Evolutionary conservation across 2,797 vertebrate species (phyloP).

Genomic region (Phyllotis vaccarum): DNA sequence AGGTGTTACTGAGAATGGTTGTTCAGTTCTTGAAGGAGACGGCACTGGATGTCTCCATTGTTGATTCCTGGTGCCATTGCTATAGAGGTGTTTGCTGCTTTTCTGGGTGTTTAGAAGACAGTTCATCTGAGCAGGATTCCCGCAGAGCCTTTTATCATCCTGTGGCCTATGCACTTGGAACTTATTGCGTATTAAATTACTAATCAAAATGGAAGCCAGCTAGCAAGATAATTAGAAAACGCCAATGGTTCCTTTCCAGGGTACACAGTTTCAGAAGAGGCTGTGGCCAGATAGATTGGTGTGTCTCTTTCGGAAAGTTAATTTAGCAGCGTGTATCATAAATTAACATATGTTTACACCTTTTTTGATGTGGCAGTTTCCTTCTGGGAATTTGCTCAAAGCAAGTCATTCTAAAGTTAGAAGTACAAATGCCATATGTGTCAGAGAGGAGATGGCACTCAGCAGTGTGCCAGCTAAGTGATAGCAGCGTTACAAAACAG

Average conservation of each 20-base stretch:
- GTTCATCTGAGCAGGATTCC: not conserved
- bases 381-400: conserved; percentile 49
- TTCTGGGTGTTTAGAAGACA: not conserved
- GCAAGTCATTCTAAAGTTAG: conserved; percentile 41
- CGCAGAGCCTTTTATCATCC: not conserved
- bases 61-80: not conserved
- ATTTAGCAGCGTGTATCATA: conserved; percentile 10
- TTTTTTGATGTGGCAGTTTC: conserved; percentile 7
- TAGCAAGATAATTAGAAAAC: conserved; percentile 44
- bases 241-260: not conserved
- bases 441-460: not conserved
- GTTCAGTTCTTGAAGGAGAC: conserved; percentile 70
- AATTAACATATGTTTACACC: not conserved
- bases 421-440: not conserved
- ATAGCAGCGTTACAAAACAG: not conserved
- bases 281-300: not conserved
- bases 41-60: conserved; percentile 20
- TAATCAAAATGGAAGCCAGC: conserved; percentile 48
- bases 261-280: conserved; percentile 6
- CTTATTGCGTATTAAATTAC: not conserved
- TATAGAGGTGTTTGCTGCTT: not conserved
- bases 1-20: conserved; percentile 62
- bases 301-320: conserved; percentile 36
- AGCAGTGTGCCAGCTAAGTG: not conserved
- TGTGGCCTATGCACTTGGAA: conserved; percentile 4